A percentile compares a stretch with the other conserved stretches of the same genome.
Conservation (phyloP, 1,140 invertebrate genomes). For the Tenebrio molitor region DNA sequence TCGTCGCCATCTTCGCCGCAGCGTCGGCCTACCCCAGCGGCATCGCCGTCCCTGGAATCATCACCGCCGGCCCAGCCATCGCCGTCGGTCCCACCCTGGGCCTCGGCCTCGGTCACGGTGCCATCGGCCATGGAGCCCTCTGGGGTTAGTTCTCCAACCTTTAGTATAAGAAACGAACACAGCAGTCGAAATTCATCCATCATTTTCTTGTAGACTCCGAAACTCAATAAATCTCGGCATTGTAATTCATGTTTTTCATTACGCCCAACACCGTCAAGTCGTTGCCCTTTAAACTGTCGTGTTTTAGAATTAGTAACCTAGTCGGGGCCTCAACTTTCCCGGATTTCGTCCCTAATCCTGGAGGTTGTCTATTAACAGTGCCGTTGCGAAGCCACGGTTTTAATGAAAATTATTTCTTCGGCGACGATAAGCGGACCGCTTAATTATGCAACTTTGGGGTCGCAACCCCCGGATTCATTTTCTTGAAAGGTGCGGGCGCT, state of each 20-base stretch:
- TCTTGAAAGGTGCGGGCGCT: too few species aligned
- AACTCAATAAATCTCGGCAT: neutral
- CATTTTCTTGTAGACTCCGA: neutral
- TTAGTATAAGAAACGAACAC: too few species aligned
- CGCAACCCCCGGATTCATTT: too few species aligned
- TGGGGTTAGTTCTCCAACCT: slow-evolving; percentile 25
- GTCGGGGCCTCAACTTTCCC: neutral
- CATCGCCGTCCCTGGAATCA: slow-evolving; percentile 33
- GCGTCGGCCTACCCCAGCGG: slow-evolving; percentile 48
- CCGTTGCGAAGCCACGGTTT: slow-evolving; percentile 13
- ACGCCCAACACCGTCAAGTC: neutral
- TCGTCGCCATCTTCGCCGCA: slow-evolving; percentile 51
- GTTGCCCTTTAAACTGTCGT: neutral
- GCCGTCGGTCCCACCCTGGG: slow-evolving; percentile 11
- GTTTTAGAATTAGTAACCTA: too few species aligned
- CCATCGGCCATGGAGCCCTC: slow-evolving; percentile 44
- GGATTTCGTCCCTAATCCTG: neutral
- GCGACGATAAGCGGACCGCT: neutral
- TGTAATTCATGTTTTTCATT: neutral
- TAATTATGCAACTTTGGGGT: too few species aligned
- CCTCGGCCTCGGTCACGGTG: slow-evolving; percentile 33
- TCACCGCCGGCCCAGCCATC: slow-evolving; percentile 14
- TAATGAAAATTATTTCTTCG: slow-evolving; percentile 26
- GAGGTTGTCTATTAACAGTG: neutral
- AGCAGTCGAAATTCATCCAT: neutral